A percentile compares a stretch with the other conserved stretches of the same genome.
These are phyloP conservation scores for Atethmia centrago DNA, from an alignment of 2,888 invertebrate species.

Conservation along the genomic window DNA sequence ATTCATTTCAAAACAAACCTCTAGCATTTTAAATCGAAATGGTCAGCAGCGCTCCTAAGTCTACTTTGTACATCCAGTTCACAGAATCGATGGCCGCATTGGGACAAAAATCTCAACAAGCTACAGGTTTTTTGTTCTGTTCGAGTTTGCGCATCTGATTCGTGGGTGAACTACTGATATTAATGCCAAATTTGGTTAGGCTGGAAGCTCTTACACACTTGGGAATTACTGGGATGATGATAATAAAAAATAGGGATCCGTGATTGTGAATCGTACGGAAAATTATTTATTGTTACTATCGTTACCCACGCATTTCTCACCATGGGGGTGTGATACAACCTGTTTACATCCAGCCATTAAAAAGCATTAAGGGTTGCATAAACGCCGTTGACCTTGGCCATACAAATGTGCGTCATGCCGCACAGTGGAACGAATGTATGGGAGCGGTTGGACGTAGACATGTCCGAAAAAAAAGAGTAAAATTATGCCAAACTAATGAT, in stretches of 20 bases:
- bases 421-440: too few species aligned
- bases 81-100: constrained; percentile 61
- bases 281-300: constrained; percentile 22
- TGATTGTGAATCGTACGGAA: background rate
- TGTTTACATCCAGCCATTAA: constrained; percentile 37
- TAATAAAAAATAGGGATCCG: background rate
- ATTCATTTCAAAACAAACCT: background rate
- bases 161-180: constrained; percentile 2
- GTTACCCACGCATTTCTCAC: constrained; percentile 31
- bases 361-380: too few species aligned
- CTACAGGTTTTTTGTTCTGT: constrained; percentile 42
- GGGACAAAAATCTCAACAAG: constrained; percentile 49
- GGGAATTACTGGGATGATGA: background rate
- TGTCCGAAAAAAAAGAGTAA: too few species aligned
- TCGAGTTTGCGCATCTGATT: constrained; percentile 46
- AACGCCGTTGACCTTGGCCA: too few species aligned
- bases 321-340: constrained; percentile 44
- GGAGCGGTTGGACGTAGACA: too few species aligned
- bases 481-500: too few species aligned
- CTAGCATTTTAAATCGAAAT: constrained; percentile 16
- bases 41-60: constrained; percentile 40
- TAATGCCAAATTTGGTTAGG: background rate
- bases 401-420: too few species aligned
- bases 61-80: constrained; percentile 40
- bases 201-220: background rate